Base-by-base conservation (phyloP, 2,888 invertebrate genomes). In the Odontocolon sp. region DNA sequence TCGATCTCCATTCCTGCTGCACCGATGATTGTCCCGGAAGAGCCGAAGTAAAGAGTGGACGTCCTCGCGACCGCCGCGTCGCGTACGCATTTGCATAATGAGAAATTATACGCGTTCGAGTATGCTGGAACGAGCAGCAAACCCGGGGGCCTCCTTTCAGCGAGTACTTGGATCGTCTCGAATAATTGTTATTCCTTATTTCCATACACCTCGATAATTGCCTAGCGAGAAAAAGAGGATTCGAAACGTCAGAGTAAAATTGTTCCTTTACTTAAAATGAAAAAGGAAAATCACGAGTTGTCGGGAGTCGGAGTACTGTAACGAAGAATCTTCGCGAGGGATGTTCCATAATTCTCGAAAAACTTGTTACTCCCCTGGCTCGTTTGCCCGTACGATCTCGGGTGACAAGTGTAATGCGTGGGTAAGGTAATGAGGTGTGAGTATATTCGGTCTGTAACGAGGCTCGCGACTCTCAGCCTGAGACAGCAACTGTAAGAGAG, bases 61-160 rank as follows among this genome's bases (percentile, higher is more conserved):
- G 52, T 66, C 36, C 59, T 70, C 70, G 73, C 42, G 69, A 72
- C 68, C 71, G 71, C 68, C 71, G 63, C 57, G 71, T 71, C 59
- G 68, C 78, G 73, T 8, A 42, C 4, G 33, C 47, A 85, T 85
- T 85, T 83, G 82, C 85, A 85, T 85, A 85, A 85, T 85, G 83
- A 85, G 84, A 84, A 85, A 85, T 85, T 84, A 85, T 82, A 81
- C 77, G 80, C 80, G 74, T 78, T 71, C 69, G 77, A 76, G 80
- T 68, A 50, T 75, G 63, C 70, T 56, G 28, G 67, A 21, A 40
- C 40, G 71, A 50, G 8, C 11, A 31, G 21, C 40, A 23, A 28
- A 36, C 31, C 57, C 18, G 56, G 18, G 18, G 28, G 23, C 23
- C 42, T 33, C 66, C 59, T 36, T 28, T 33, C 50, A 64, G 67